A percentile compares a stretch with the other conserved stretches of the same genome.
Evolutionary conservation across 2,888 invertebrate genomes (phyloP).

Genomic region (Arctia plantaginis): DNA sequence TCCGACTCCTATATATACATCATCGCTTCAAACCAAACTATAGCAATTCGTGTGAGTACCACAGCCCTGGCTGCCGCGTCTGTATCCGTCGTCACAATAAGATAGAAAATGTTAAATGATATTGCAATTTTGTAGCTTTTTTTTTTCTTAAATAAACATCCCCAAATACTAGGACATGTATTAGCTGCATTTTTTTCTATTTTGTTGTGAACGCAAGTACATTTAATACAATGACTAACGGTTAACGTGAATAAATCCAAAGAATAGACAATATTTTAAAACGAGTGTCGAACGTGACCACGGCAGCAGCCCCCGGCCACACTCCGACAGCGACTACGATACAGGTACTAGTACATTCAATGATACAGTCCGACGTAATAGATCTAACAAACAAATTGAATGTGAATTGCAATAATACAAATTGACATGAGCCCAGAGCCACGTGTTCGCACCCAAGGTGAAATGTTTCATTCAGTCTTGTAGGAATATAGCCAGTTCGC

Average conservation of each 20-base stretch:
- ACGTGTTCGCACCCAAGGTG: constrained; percentile 71
- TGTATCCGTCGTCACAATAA: constrained; percentile 8
- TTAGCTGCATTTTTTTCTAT: background rate
- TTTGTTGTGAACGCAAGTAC: background rate
- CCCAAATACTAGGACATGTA: background rate
- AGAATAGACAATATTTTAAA: constrained; percentile 8
- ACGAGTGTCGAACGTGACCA: background rate
- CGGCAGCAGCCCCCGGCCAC: constrained; percentile 3
- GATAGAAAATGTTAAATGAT: constrained; percentile 3
- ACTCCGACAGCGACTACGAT: constrained; percentile 29
- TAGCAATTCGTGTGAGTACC: constrained; percentile 3
- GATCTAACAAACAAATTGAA: constrained; percentile 52
- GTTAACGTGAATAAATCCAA: background rate
- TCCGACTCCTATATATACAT: constrained; percentile 59
- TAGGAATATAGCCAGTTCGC: constrained; percentile 71
- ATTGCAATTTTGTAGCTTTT: background rate
- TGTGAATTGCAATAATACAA: constrained; percentile 63
- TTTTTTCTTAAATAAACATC: background rate
- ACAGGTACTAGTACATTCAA: constrained; percentile 50
- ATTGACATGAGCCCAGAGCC: constrained; percentile 79
- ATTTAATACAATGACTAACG: background rate
- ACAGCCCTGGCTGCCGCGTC: constrained; percentile 9
- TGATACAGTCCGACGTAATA: constrained; percentile 55
- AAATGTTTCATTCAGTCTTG: constrained; percentile 83
- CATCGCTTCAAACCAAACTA: constrained; percentile 17